Base-by-base conservation (phyloP, 1,140 invertebrate genomes). In the Elymnias hypermnestra region DNA sequence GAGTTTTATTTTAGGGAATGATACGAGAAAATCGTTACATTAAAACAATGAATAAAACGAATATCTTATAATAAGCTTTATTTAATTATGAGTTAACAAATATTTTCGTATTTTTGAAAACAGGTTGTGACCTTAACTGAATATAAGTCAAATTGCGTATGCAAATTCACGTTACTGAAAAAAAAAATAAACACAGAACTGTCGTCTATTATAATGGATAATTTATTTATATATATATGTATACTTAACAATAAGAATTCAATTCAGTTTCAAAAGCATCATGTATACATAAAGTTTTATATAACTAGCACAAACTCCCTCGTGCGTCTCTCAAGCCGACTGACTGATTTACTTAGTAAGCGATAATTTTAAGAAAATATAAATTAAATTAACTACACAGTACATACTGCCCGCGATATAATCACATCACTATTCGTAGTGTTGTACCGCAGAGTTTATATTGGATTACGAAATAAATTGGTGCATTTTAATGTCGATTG, bases 1-100 rank as follows among this genome's bases (percentile, higher is more conserved):
- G n/a, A n/a, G n/a, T n/a, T n/a, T n/a, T n/a, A n/a, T n/a, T n/a
- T n/a, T n/a, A n/a, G n/a, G n/a, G n/a, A n/a, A n/a, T n/a, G n/a
- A n/a, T n/a, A n/a, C n/a, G n/a, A n/a, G n/a, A n/a, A n/a, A n/a
- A n/a, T n/a, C n/a, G 39, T 9, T 28, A 18, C 9, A 21, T 29
- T 19, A 41, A 28, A 50, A 57, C 42, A 73, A 72, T 62, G 55
- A 83, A 79, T 78, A 82, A 84, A 84, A 82, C 81, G 37, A 82
- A 57, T 73, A 65, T 78, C 77, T 85, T 85, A 85, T 83, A 83
- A 83, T 85, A 85, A 83, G 82, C 82, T 85, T 85, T 85, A 85
- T 85, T 84, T 85, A 83, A 85, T 85, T 85, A 85, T 83, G 78
- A 85, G 77, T 85, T 85, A 85, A 85, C 82, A 85, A 83, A 85